These are phyloP conservation scores for Sinocyclocheilus rhinocerous DNA, from an alignment of 2,113 vertebrate species.

Conservation along the genomic window DNA sequence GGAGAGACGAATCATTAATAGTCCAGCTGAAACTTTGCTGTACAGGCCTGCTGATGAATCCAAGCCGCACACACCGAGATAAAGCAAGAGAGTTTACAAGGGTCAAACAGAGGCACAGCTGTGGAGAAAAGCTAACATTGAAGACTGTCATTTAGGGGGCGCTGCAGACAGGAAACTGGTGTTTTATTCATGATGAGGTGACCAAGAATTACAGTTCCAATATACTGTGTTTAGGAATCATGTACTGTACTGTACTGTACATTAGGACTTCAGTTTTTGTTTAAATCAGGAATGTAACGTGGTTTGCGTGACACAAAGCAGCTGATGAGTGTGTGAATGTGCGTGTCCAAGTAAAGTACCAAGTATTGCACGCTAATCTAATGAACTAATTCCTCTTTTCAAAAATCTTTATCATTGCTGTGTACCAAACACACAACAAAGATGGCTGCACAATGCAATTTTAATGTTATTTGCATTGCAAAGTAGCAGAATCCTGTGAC, in stretches of 20 bases:
- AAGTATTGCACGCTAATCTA: not conserved
- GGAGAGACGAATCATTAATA: not conserved
- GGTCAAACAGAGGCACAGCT: not conserved
- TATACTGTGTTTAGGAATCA: not conserved
- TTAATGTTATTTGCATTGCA: constrained; percentile 18
- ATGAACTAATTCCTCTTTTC: constrained; percentile 8
- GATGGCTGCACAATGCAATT: not conserved
- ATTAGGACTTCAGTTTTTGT: not conserved
- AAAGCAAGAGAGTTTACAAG: not conserved
- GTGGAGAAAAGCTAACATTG: not conserved
- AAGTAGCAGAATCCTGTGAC: constrained; percentile 8
- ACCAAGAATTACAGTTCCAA: not conserved
- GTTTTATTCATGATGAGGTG: not conserved
- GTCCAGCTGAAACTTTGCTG: not conserved
- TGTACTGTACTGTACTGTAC: not conserved
- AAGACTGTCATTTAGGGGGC: not conserved
- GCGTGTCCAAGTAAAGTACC: not conserved
- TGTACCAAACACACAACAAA: not conserved
- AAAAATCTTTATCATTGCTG: not conserved
- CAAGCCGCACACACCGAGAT: not conserved
- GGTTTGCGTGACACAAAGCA: not conserved
- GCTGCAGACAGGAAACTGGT: not conserved
- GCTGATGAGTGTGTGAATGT: not conserved
- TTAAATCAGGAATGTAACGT: not conserved
- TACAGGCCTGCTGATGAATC: not conserved